Percentiles rank a stretch among this genome's conserved stretches.
Conservation (phyloP, 2,888 invertebrate species). For the Tenthredo livida region DNA sequence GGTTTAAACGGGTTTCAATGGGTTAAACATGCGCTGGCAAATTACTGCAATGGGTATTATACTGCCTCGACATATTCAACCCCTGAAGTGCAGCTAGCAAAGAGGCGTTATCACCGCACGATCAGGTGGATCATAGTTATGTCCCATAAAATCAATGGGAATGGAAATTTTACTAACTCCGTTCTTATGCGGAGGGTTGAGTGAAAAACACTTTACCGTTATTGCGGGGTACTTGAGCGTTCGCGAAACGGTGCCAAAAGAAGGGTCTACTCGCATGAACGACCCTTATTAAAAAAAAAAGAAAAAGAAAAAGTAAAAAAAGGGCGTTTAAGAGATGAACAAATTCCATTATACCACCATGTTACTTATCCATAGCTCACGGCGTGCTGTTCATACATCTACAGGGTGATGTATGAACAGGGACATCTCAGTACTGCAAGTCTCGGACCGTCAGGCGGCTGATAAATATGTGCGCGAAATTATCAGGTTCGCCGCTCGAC, state of each 20-base stretch:
- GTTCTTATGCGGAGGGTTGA: not conserved
- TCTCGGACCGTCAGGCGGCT: no score
- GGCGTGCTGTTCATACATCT: no score
- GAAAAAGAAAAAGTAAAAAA: not conserved
- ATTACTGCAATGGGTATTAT: slow-evolving; percentile 1
- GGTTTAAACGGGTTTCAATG: not conserved
- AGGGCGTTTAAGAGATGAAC: not conserved
- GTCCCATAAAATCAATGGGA: slow-evolving; percentile 1
- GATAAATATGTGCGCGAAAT: no score
- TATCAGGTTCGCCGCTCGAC: no score
- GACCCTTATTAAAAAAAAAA: not conserved
- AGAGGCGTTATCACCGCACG: not conserved
- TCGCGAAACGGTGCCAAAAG: not conserved
- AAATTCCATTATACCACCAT: not conserved
- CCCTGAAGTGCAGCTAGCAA: not conserved
- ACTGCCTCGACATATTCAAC: not conserved
- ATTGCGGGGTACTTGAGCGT: not conserved
- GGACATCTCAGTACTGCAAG: no score
- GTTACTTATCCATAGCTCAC: not conserved
- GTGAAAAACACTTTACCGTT: not conserved
- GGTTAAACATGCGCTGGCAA: not conserved
- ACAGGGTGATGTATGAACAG: no score
- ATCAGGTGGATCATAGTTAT: slow-evolving; percentile 5
- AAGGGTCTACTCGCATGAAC: not conserved
- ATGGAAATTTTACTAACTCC: slow-evolving; percentile 1